phyloP scores from a whole-genome alignment of 2,113 vertebrate species.

The Pampusana beccarii region DNA sequence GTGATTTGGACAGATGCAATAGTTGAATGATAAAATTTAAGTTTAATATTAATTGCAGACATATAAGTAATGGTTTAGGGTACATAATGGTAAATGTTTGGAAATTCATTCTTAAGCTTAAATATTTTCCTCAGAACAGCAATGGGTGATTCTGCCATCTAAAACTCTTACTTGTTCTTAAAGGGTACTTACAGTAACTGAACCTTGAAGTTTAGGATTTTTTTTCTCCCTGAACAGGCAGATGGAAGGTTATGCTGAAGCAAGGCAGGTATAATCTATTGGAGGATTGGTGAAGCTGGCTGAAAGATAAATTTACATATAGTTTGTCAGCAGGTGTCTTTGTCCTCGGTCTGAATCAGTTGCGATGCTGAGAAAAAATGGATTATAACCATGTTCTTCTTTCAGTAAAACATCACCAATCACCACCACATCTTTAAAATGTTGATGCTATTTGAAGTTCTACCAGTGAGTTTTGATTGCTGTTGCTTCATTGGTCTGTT shows the following conservation, averaged over 20 bases:
- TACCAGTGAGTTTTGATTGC: neutral
- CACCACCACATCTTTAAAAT: constrained; percentile 7
- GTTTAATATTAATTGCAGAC: neutral
- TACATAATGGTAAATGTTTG: neutral
- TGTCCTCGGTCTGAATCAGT: constrained; percentile 51
- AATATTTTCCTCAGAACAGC: neutral
- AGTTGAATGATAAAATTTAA: neutral
- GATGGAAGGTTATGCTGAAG: constrained; percentile 23
- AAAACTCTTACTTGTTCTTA: neutral
- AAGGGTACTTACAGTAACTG: constrained; percentile 1
- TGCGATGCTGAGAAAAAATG: constrained; percentile 45
- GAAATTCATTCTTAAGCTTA: neutral
- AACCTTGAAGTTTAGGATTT: neutral
- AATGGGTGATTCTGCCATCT: neutral
- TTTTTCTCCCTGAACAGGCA: neutral
- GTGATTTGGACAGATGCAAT: neutral
- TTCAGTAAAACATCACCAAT: constrained; percentile 5
- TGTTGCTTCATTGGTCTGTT: neutral
- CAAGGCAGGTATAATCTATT: neutral
- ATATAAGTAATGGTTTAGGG: neutral
- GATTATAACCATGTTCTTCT: constrained; percentile 15
- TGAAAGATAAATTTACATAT: constrained; percentile 35
- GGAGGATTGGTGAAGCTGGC: constrained; percentile 8
- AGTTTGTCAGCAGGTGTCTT: constrained; percentile 45
- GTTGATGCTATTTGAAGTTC: neutral